phyloP scores from a whole-genome alignment of 2,113 vertebrate genomes.

The Gopherus flavomarginatus region DNA sequence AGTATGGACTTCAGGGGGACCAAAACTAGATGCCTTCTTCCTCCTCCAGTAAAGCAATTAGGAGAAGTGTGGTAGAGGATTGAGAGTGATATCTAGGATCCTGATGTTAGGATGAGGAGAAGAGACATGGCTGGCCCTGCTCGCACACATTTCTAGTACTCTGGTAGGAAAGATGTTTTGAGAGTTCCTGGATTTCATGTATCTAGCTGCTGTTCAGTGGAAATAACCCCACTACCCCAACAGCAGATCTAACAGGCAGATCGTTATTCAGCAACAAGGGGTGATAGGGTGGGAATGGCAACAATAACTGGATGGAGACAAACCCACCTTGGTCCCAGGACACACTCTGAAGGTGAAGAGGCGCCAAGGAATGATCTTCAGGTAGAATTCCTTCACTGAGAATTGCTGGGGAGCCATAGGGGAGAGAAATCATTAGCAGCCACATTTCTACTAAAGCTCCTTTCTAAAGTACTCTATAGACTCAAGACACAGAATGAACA shows the following conservation, averaged over 20 bases:
- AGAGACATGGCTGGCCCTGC: background rate
- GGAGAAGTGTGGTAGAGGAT: background rate
- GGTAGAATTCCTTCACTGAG: slow-evolving; percentile 99
- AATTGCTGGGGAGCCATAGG: slow-evolving; percentile 89
- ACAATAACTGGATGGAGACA: background rate
- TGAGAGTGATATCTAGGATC: slow-evolving; percentile 2
- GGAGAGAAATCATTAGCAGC: slow-evolving; percentile 35
- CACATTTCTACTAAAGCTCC: background rate
- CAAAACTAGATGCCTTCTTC: background rate
- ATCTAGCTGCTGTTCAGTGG: background rate
- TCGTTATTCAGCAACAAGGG: background rate
- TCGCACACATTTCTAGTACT: background rate
- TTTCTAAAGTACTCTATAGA: background rate
- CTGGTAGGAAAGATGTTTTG: background rate
- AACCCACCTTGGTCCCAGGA: slow-evolving; percentile 96
- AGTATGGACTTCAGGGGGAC: background rate
- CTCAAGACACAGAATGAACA: background rate
- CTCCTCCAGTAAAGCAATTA: background rate
- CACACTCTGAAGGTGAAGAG: slow-evolving; percentile 98
- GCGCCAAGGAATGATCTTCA: slow-evolving; percentile 99
- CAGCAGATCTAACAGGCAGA: background rate
- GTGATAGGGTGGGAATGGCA: background rate
- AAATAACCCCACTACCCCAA: background rate
- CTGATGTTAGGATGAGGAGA: background rate
- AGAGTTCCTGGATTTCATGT: background rate